Evolutionary conservation across 2,797 vertebrate species (phyloP), one percentile per base, ranked within the genome.

Genomic region (Spondyliosoma cantharus): DNA sequence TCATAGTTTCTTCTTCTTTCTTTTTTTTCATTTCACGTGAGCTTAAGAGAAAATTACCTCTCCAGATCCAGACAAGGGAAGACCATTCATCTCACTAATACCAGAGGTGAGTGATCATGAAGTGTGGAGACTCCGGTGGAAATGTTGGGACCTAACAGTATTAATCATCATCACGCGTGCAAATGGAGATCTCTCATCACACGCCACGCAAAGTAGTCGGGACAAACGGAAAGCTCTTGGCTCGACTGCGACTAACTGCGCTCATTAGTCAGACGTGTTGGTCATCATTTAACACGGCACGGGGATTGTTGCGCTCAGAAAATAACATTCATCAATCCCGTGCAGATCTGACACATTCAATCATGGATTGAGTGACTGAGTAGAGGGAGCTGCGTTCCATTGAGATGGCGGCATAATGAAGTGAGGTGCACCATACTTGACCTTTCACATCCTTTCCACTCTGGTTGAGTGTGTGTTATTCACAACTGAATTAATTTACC

Each of bases 11-110:
- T 11, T 7, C 24, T 9, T 20, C 4, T 54, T 37, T 37, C n/a
- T 72, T 57, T 64, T 56, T 29, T 65, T 52, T 27, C 64, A 68
- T 86, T 67, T 83, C 78, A 85, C 20, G 27, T n/a, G 78, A 84
- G 75, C 76, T 63, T 78, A 86, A 85, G 78, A 81, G 60, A 86
- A 87, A 89, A 90, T 87, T 74, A 74, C 81, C 76, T 84, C 78
- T 87, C 74, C 22, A 59, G 81, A 73, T 86, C 69, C 11, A 62
- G 81, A 83, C 76, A 81, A 74, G 29, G 53, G 71, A 60, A 32
- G 50, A 49, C 78, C 81, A 88, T 95, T 93, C 56, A 89, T 95
- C 93, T 93, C 76, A 80, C 85, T 90, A 88, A 90, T 78, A 87
- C 76, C 76, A 82, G 86, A 80, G 85, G 72, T 89, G 84, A 89